These are phyloP conservation scores for Sparus aurata DNA, from an alignment of 2,797 vertebrate genomes.

Conservation along the genomic window DNA sequence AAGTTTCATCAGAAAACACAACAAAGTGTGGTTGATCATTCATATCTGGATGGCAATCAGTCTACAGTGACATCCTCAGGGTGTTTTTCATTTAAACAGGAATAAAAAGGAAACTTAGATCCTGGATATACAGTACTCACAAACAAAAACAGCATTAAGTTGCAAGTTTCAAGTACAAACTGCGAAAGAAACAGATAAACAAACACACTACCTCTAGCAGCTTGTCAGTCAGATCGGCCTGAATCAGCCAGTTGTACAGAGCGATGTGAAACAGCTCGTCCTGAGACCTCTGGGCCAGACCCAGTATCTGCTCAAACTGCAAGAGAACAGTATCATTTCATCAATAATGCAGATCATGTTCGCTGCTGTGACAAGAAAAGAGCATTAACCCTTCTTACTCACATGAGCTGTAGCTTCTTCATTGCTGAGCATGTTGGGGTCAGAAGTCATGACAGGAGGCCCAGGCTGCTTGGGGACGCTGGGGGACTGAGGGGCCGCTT, in stretches of 20 bases:
- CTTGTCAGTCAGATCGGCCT: conserved; percentile 95
- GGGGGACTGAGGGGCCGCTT: conserved; percentile 98
- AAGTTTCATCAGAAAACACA: background rate
- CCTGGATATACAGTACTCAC: background rate
- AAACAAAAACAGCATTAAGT: background rate
- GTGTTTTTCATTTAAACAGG: background rate
- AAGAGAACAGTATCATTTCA: conserved; percentile 2
- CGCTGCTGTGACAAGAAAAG: background rate
- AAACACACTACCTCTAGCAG: conserved; percentile 90
- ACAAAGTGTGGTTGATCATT: background rate
- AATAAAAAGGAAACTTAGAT: too few relatives aligned
- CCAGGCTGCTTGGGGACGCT: conserved; percentile 98
- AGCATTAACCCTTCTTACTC: conserved; percentile 68
- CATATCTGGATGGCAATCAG: background rate
- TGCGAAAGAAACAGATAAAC: background rate
- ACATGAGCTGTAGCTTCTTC: conserved; percentile 98
- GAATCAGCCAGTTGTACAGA: conserved; percentile 98
- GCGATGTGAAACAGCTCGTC: conserved; percentile 98
- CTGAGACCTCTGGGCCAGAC: conserved; percentile 93
- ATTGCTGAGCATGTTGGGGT: conserved; percentile 99
- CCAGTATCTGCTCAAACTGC: conserved; percentile 97
- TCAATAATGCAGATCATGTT: conserved; percentile 32
- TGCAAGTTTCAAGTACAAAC: background rate
- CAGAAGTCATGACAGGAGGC: conserved; percentile 95
- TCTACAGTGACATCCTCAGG: background rate